Evolutionary conservation across 2,888 invertebrate species (phyloP).

Genomic region (Limnephilus rhombicus): DNA sequence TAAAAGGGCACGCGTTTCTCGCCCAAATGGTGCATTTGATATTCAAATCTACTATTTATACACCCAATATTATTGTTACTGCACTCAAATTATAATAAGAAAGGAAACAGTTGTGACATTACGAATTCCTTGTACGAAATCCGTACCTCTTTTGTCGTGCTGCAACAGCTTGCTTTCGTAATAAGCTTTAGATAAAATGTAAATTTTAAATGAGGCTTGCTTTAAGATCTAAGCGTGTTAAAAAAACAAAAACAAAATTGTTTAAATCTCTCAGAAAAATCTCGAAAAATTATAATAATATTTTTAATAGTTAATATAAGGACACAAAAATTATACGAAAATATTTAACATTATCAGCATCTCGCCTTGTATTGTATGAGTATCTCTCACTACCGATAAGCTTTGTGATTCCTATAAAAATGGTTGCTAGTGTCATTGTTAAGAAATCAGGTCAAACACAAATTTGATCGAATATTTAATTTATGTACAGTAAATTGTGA

Average conservation of each 20-base stretch:
- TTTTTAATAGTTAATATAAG: neutral
- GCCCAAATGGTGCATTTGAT: conserved; percentile 44
- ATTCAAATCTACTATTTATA: conserved; percentile 48
- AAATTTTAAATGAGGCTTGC: conserved; percentile 14
- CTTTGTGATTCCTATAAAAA: conserved; percentile 62
- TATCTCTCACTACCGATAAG: conserved; percentile 20
- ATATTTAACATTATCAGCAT: conserved; percentile 7
- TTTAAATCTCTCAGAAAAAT: conserved; percentile 31
- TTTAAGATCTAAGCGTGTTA: conserved; percentile 3
- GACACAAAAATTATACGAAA: neutral
- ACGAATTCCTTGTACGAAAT: conserved; percentile 12
- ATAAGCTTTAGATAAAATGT: conserved; percentile 18
- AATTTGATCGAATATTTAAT: conserved; percentile 46
- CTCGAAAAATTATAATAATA: neutral
- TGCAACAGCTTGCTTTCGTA: neutral
- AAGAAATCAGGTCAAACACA: neutral
- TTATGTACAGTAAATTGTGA: conserved; percentile 55
- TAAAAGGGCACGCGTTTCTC: conserved; percentile 50
- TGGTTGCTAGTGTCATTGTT: conserved; percentile 60
- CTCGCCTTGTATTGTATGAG: conserved; percentile 8
- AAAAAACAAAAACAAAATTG: neutral
- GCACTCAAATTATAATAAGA: conserved; percentile 35
- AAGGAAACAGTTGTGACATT: conserved; percentile 37
- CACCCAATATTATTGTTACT: conserved; percentile 22
- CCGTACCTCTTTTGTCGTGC: neutral